These are phyloP conservation scores for Lineus longissimus DNA, from an alignment of 1,140 invertebrate species.

Conservation along the genomic window DNA sequence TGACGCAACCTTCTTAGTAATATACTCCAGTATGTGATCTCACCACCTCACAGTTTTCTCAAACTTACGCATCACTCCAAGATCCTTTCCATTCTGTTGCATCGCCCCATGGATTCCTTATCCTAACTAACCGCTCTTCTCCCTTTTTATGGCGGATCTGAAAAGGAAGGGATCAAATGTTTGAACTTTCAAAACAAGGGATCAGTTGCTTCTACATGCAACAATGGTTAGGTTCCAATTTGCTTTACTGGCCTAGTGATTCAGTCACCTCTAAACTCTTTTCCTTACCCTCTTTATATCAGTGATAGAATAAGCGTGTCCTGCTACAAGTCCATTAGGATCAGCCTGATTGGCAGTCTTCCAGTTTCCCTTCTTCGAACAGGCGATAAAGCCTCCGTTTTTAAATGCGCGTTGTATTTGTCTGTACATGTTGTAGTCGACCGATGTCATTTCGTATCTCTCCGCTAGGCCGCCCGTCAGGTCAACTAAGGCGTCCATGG, in stretches of 20 bases:
- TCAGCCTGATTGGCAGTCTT: slow-evolving; percentile 48
- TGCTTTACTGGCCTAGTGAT: neutral
- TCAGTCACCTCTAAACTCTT: neutral
- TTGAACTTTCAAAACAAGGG: no score
- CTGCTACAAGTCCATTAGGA: slow-evolving; percentile 56
- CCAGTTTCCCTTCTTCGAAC: slow-evolving; percentile 52
- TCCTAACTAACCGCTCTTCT: slow-evolving; percentile 51
- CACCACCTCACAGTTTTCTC: no score
- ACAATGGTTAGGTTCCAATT: neutral
- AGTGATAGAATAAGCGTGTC: slow-evolving; percentile 60
- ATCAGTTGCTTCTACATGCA: neutral
- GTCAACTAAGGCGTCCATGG: slow-evolving; percentile 41
- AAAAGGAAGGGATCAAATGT: slow-evolving; percentile 7
- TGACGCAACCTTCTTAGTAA: no score
- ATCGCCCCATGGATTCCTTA: slow-evolving; percentile 61
- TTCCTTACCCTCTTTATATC: slow-evolving; percentile 69
- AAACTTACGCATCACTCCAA: slow-evolving; percentile 59
- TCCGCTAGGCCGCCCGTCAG: slow-evolving; percentile 48
- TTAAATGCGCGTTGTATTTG: slow-evolving; percentile 38
- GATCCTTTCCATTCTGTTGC: slow-evolving; percentile 60
- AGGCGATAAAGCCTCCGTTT: slow-evolving; percentile 44
- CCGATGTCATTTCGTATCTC: slow-evolving; percentile 47
- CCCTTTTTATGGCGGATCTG: slow-evolving; percentile 40
- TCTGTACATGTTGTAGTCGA: slow-evolving; percentile 35
- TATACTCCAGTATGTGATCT: no score